Base-by-base conservation (phyloP, 2,113 vertebrate species). In the Acanthochromis polyacanthus region DNA sequence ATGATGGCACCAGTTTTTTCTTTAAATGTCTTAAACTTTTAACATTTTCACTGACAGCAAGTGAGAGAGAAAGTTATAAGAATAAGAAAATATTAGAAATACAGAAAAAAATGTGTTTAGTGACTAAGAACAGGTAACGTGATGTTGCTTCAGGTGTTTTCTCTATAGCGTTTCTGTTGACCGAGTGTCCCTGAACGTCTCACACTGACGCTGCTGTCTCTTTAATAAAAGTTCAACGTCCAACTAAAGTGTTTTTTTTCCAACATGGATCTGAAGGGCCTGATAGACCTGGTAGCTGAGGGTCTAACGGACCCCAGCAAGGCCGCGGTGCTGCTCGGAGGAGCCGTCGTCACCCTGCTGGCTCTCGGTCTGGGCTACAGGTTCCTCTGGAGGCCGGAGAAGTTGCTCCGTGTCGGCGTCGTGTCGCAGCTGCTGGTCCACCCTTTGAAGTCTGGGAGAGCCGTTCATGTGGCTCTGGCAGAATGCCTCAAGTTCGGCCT, bases 391-490 rank as follows among this genome's bases (percentile, higher is more conserved):
- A 87, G 73, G 69, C 83, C 84, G 19, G 87, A 92, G 48, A 91
- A 89, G 69, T 85, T 92, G 23, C 81, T 80, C 36, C 93, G 88
- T 0, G 96, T 97, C 38, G 97, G 96, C 62, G 95, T 96, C 3
- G 96, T 98, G 74, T 88, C 95, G 2, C 80, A 93, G 50, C 86
- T 99, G 1, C 90, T 95, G 56, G 84, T 98, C 59, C 95, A 97
- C 90, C 97, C 97, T 0, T 74, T 98, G 38, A 99, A 98, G 82
- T 99, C 97, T 1, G 98, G 96, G 56, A 96, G 88, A 78, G 96
- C 95, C 1, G 55, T 95, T 74, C 43, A 91, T 5, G 94, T 98
- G 82, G 22, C 64, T 9, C 76, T 72, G 7, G 96, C 96, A 0
- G 92, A 96, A 45, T 95, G 93, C 59, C 93, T 92, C n/a, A 61